Evolutionary conservation across 2,888 invertebrate genomes (phyloP).

Genomic region (Oscheius sp.): DNA sequence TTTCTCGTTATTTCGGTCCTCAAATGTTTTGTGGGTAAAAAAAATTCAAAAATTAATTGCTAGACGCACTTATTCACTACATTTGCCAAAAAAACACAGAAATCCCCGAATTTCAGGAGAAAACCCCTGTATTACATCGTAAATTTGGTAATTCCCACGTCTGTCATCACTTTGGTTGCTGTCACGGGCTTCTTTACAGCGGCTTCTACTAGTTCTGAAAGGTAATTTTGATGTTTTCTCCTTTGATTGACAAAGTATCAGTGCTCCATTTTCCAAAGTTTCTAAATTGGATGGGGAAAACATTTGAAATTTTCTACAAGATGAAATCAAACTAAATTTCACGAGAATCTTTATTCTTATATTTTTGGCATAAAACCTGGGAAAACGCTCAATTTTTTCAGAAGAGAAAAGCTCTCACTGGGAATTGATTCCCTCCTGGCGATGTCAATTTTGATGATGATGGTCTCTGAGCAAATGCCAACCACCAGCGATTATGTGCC

Average conservation of each 20-base stretch:
- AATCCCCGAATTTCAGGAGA: constrained; percentile 46
- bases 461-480: constrained; percentile 76
- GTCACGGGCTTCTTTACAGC: constrained; percentile 75
- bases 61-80: no score
- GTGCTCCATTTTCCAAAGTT: no score
- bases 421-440: constrained; percentile 74
- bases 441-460: constrained; percentile 76
- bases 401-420: constrained; percentile 69
- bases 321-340: no score
- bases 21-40: no score
- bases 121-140: constrained; percentile 71
- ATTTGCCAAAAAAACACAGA: background rate
- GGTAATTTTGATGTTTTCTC: constrained; percentile 39
- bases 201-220: constrained; percentile 74
- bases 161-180: constrained; percentile 75
- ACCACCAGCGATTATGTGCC: constrained; percentile 74
- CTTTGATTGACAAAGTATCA: background rate
- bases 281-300: no score
- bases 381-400: no score
- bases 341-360: no score
- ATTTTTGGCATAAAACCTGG: no score
- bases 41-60: no score
- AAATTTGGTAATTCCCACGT: constrained; percentile 74
- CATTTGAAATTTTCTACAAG: no score
- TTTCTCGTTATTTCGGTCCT: no score